A percentile compares a stretch with the other conserved stretches of the same genome.
phyloP scores from a whole-genome alignment of 2,888 invertebrate species.

The Trachelus iudaicus region DNA sequence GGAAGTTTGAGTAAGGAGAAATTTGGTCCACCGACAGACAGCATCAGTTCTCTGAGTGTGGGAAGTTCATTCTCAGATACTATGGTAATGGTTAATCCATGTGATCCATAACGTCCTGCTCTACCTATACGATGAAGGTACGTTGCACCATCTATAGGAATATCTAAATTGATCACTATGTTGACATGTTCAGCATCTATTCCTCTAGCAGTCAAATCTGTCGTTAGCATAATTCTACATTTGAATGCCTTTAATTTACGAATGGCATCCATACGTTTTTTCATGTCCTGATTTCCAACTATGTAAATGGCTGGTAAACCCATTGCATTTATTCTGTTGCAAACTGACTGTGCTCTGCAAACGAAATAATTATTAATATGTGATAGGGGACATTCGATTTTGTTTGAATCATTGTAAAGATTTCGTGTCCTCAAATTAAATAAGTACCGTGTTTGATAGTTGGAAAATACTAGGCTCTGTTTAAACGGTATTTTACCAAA shows the following conservation, averaged over 20 bases:
- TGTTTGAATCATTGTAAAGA: neutral
- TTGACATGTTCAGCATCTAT: slow-evolving; percentile 95
- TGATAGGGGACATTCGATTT: neutral
- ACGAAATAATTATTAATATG: slow-evolving; percentile 21
- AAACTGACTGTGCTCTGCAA: slow-evolving; percentile 80
- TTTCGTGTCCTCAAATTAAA: neutral
- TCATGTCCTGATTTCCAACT: slow-evolving; percentile 83
- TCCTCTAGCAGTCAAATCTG: slow-evolving; percentile 92
- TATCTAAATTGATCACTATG: slow-evolving; percentile 91
- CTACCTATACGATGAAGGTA: slow-evolving; percentile 96
- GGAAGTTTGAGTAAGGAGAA: slow-evolving; percentile 68
- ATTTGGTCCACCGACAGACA: slow-evolving; percentile 69
- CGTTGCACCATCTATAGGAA: slow-evolving; percentile 82
- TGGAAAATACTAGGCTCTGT: slow-evolving; percentile 93
- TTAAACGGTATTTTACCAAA: slow-evolving; percentile 81
- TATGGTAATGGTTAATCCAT: slow-evolving; percentile 83
- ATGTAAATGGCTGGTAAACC: slow-evolving; percentile 86
- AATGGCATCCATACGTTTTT: slow-evolving; percentile 79
- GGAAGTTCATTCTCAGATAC: slow-evolving; percentile 74
- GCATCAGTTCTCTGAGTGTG: slow-evolving; percentile 71
- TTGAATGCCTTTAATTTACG: slow-evolving; percentile 82
- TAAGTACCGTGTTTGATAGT: slow-evolving; percentile 78
- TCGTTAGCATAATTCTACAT: slow-evolving; percentile 88
- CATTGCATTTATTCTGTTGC: slow-evolving; percentile 75
- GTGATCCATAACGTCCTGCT: slow-evolving; percentile 92